A percentile compares a stretch with the other conserved stretches of the same genome.
These are phyloP conservation scores for Chionomys nivalis DNA, from an alignment of 2,113 vertebrate species.

Conservation along the genomic window DNA sequence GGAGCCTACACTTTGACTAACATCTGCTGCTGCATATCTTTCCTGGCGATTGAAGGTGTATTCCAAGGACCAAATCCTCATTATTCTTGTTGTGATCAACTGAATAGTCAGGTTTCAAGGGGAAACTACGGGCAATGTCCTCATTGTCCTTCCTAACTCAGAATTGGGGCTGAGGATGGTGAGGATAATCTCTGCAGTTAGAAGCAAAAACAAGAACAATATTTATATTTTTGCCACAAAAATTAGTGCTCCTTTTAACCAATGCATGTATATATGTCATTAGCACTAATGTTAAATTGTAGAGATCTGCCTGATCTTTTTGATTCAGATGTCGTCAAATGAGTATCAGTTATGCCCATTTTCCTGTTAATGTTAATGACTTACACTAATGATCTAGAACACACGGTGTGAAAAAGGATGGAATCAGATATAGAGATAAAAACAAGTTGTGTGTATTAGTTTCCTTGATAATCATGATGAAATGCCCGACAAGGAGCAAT, in stretches of 20 bases:
- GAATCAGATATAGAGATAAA: not conserved
- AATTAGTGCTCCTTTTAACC: not conserved
- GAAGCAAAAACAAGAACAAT: not conserved
- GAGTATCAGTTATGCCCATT: not conserved
- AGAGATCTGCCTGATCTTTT: slow-evolving; percentile 2
- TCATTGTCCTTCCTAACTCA: not conserved
- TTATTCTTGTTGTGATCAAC: not conserved
- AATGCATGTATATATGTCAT: not conserved
- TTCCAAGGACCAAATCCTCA: not conserved
- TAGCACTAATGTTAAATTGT: not conserved
- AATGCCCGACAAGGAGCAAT: not conserved
- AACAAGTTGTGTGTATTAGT: not conserved
- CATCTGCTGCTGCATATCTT: not conserved
- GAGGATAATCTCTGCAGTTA: not conserved
- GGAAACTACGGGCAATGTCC: not conserved
- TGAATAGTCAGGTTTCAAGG: not conserved
- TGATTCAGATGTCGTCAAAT: not conserved
- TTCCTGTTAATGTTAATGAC: not conserved
- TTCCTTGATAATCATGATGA: not conserved
- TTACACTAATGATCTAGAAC: not conserved
- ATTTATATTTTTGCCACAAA: not conserved
- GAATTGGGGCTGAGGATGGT: not conserved
- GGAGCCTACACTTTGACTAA: not conserved
- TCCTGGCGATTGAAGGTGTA: not conserved
- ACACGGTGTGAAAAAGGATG: not conserved